Evolutionary conservation across 2,113 vertebrate genomes (phyloP).

Genomic region (Cettia cetti): DNA sequence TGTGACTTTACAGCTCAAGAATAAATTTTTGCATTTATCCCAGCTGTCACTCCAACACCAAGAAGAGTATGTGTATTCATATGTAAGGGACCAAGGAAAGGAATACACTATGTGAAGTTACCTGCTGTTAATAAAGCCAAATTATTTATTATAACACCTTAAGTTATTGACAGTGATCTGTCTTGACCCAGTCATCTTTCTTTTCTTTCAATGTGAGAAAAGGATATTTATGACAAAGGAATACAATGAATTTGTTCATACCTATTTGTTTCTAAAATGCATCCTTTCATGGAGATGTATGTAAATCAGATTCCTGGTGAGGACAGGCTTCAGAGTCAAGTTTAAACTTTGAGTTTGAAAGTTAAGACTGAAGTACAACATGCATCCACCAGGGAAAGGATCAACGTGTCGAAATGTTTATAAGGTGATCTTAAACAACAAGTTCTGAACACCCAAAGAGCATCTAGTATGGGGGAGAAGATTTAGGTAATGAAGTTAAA

Average conservation of each 20-base stretch:
- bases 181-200: not conserved
- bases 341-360: not conserved
- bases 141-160: not conserved
- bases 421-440: not conserved
- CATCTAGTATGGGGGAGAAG: not conserved
- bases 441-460: not conserved
- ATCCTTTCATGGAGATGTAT: not conserved
- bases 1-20: not conserved
- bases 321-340: not conserved
- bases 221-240: not conserved
- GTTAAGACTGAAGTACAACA: not conserved
- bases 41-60: not conserved
- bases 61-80: not conserved
- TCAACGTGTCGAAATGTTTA: not conserved
- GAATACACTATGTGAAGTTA: not conserved
- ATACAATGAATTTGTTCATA: not conserved
- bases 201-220: not conserved
- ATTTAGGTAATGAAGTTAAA: conserved; percentile 5
- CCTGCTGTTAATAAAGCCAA: not conserved
- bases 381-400: not conserved
- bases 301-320: not conserved
- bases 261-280: not conserved
- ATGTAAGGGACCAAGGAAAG: not conserved
- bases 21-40: not conserved
- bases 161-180: not conserved